A percentile compares a stretch with the other conserved stretches of the same genome.
Conservation (phyloP, 2,113 vertebrate genomes). For the Dolichotis patagonum region DNA sequence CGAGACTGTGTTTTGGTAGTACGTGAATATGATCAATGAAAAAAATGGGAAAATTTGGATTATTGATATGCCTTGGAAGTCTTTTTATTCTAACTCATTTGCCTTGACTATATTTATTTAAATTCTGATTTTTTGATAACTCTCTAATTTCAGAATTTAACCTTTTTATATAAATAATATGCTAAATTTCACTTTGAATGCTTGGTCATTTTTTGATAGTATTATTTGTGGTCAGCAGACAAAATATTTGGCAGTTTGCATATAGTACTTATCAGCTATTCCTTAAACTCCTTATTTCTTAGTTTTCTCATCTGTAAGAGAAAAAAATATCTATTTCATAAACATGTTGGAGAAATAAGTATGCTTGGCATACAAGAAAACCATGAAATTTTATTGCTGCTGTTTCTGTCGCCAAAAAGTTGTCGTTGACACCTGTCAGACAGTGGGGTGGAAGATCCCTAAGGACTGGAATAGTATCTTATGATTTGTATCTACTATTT, state of each 20-base stretch:
- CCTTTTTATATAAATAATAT: constrained; percentile 3
- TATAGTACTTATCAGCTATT: neutral
- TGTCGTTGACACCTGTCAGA: neutral
- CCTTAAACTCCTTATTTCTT: neutral
- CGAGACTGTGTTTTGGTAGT: neutral
- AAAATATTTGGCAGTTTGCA: neutral
- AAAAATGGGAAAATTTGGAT: constrained; percentile 9
- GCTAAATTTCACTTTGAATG: constrained; percentile 14
- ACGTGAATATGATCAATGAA: constrained; percentile 1
- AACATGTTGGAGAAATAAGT: constrained; percentile 28
- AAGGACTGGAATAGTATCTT: neutral
- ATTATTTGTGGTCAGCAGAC: constrained; percentile 34
- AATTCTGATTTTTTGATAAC: neutral
- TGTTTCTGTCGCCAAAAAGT: neutral
- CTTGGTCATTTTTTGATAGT: constrained; percentile 26
- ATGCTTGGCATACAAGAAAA: neutral
- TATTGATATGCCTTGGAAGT: neutral
- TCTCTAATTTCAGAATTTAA: constrained; percentile 17
- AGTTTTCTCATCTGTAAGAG: neutral
- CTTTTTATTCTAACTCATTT: constrained; percentile 43
- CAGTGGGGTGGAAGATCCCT: neutral
- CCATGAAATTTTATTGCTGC: constrained; percentile 11
- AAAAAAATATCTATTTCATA: constrained; percentile 28
- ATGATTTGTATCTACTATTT: neutral
- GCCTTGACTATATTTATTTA: neutral